Conservation (phyloP, 2,888 invertebrate species). For the Pristionchus fissidentatus region DNA sequence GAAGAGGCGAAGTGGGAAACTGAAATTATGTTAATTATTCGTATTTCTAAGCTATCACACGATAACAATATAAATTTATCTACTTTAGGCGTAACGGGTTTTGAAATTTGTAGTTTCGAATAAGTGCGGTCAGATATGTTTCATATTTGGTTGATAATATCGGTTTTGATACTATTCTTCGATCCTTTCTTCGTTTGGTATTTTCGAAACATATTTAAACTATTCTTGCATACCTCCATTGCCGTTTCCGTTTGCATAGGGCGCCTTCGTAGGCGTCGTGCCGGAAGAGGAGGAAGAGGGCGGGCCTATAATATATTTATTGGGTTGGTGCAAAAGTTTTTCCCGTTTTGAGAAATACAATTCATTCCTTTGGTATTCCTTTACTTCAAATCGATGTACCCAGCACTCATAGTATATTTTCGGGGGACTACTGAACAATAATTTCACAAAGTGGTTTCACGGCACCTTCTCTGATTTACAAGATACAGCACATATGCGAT, state of each 20-base stretch:
- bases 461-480: too few species aligned
- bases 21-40: not conserved
- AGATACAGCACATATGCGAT: too few species aligned
- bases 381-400: too few species aligned
- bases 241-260: not conserved
- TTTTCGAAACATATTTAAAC: too few species aligned
- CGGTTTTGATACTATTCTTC: not conserved
- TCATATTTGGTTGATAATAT: not conserved
- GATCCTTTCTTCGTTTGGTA: too few species aligned
- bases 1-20: slow-evolving; percentile 47
- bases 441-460: too few species aligned
- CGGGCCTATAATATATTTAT: slow-evolving; percentile 6
- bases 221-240: not conserved
- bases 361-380: too few species aligned
- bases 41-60: not conserved
- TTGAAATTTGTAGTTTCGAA: not conserved
- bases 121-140: too few species aligned
- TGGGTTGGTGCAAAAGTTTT: too few species aligned
- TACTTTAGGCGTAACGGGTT: not conserved
- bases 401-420: too few species aligned
- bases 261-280: slow-evolving; percentile 9
- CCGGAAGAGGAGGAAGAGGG: slow-evolving; percentile 30
- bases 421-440: too few species aligned
- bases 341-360: too few species aligned
- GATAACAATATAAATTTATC: not conserved